Conservation (phyloP, 2,888 invertebrate species). For the Pachliopta kotzebuea region DNA sequence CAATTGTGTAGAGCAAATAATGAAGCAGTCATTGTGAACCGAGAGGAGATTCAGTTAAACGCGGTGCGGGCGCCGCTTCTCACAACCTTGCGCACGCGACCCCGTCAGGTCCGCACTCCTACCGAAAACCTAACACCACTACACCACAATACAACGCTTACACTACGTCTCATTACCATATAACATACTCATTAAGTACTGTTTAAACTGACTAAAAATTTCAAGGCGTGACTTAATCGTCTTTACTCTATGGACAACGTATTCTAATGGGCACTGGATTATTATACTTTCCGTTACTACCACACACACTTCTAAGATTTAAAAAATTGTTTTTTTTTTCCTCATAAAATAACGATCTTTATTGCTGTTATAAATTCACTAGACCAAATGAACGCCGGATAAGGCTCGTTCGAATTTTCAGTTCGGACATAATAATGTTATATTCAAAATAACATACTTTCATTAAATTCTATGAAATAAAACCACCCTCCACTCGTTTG, state of each 20-base stretch:
- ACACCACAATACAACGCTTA: conserved; percentile 61
- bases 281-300: conserved; percentile 71
- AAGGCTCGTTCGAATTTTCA: conserved; percentile 55
- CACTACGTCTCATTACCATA: conserved; percentile 59
- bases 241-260: conserved; percentile 76
- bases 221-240: conserved; percentile 77
- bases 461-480: conserved; percentile 52
- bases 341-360: conserved; percentile 60
- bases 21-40: conserved; percentile 74
- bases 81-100: conserved; percentile 58
- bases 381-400: conserved; percentile 64
- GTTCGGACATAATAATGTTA: conserved; percentile 66
- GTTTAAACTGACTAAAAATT: conserved; percentile 74
- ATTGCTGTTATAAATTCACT: conserved; percentile 74
- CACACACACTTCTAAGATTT: conserved; percentile 60
- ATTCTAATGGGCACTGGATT: conserved; percentile 78
- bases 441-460: conserved; percentile 59
- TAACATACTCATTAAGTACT: conserved; percentile 72
- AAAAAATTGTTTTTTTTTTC: conserved; percentile 62
- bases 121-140: conserved; percentile 48
- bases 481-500: conserved; percentile 73
- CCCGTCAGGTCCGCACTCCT: conserved; percentile 31
- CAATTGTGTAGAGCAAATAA: conserved; percentile 75
- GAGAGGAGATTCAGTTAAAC: conserved; percentile 71
- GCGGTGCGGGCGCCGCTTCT: conserved; percentile 45